Conservation (phyloP, 2,113 vertebrate genomes). For the Xyrauchen texanus region DNA sequence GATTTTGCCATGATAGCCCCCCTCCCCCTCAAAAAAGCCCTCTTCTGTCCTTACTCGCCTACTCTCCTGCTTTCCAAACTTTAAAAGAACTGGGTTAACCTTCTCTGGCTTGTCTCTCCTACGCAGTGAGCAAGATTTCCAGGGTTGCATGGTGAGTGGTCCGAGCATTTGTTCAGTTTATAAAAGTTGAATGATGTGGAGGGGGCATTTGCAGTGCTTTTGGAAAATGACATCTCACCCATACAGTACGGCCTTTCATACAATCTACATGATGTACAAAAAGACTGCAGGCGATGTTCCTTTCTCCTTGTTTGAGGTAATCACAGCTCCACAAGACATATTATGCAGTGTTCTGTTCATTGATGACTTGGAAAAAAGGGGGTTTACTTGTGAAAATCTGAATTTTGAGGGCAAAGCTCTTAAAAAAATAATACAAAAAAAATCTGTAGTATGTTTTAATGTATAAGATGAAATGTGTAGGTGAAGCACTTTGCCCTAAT, state of each 20-base stretch:
- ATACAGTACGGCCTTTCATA: neutral
- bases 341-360: neutral
- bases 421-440: neutral
- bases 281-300: neutral
- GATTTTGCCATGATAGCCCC: too few species aligned
- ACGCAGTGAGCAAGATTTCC: conserved; percentile 28
- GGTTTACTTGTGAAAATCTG: neutral
- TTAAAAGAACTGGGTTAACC: conserved; percentile 15
- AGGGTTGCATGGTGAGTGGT: neutral
- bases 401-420: neutral
- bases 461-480: neutral
- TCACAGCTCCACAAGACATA: neutral
- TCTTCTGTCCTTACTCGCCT: neutral
- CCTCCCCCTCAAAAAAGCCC: too few species aligned
- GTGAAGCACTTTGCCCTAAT: neutral
- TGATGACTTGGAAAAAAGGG: neutral
- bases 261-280: neutral
- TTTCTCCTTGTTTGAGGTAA: neutral
- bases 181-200: neutral
- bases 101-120: conserved; percentile 21
- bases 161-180: conserved; percentile 17
- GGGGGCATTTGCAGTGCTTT: neutral
- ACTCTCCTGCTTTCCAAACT: conserved; percentile 14
- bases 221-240: neutral
- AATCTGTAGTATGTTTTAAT: too few species aligned